Base-by-base conservation (phyloP, 1,140 invertebrate species). In the Diuraphis noxia region DNA sequence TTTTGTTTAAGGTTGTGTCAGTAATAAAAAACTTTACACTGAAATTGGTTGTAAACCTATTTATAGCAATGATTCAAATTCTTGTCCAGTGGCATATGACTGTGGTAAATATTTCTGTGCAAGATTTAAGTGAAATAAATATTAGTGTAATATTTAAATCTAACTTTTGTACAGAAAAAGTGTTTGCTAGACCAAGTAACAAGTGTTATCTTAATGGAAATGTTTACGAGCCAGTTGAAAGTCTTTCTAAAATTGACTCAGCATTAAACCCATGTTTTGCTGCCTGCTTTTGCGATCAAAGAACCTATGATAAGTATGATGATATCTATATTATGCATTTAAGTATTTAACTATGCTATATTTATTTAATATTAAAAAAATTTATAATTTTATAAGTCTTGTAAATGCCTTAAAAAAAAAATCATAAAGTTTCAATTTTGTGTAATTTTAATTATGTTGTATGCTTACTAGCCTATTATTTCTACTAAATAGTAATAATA, bases 181-280 rank as follows among this genome's bases (percentile, higher is more conserved):
- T 91, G 13, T 82, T 91, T 30, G 6, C 41, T 0, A 91, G 89
- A 52, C n/a, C 89, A 19, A 79, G 5, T 46, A 36, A 82, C 41
- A 91, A 91, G 10, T 91, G 89, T 49, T 82, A 91, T 52, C 81
- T 91, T 1, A 91, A 91, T 30, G 89, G 77, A 52, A 91, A 91
- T 19, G 77, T 82, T 9, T 91, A 91, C 34, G 41, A 91, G 23
- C 89, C 89, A 21, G 10, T 3, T 8, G 13, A 30, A 0, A 5
- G 23, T 46, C 77, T 91, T 49, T 81, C 89, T 30, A 46, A 91
- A 49, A 30, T n/a, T 7, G 77, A 91, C 1, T 91, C 89, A 13
- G 41, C 41, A 36, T 30, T 91, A 10, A 91, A 34, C 23, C 89
- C 89, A 21, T 91, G 89, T 82, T 49, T 91, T 40, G 43, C 89